Evolutionary conservation across 1,140 invertebrate species (phyloP), one percentile per base, ranked within the genome.

Genomic region (Caenorhabditis tropicalis): DNA sequence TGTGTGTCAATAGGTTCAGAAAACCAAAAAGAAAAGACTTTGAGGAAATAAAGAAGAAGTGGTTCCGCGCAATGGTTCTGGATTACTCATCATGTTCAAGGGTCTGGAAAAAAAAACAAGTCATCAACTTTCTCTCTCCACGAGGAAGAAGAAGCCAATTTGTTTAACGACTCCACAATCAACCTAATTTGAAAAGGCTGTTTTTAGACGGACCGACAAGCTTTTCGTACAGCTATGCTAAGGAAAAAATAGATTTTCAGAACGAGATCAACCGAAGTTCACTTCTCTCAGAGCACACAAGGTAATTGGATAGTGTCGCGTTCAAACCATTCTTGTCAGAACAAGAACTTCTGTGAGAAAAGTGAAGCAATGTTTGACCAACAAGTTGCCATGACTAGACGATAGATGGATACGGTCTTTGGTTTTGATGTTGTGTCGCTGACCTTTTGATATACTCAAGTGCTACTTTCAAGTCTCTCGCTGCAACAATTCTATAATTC

Each of bases 401-500:
- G 43, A 46, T 53, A 16, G 21, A 58, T 58, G 29, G 7, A 27
- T 70, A 70, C 31, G 33, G 60, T 70, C 29, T 39, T 33, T 36
- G 31, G 60, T 33, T 33, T 36, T 70, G 33, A 15, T 36, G 2
- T 36, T 36, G 60, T 70, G 19, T 60, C 49, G 24, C 60, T 70
- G 60, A 70, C 60, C 33, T 70, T 70, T 70, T 70, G 31, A 70
- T 39, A 39, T 27, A n/a, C 33, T 70, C 33, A 70, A 70, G 60
- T n/a, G n/a, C n/a, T 70, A 70, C 60, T 70, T 70, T 58, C 24
- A 58, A 58, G 27, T 58, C n/a, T 58, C 29, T n/a, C 60, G 56
- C 56, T 16, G 56, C 56, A 51, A 51, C n/a, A 51, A 51, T 51
- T 51, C 49, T 29, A 31, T 60, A 9, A 60, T 70, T 36, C 60